Percentiles rank a stretch among this genome's conserved stretches.
phyloP scores from a whole-genome alignment of 1,140 invertebrate species.

The Tribolium madens region DNA sequence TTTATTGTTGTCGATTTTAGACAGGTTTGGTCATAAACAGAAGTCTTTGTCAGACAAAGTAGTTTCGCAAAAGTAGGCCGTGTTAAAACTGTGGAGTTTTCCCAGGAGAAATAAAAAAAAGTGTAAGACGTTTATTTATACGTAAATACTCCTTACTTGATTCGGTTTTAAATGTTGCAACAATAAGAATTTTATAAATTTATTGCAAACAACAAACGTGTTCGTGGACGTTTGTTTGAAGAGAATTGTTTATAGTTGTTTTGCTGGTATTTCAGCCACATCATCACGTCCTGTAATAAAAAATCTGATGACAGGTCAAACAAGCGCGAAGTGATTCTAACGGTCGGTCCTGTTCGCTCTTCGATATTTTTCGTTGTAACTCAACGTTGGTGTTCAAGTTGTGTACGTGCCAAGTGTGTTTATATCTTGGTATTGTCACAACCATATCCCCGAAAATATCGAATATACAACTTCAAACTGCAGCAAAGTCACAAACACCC shows the following conservation, averaged over 20 bases:
- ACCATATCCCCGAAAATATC: conserved; percentile 9
- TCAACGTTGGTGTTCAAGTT: conserved; percentile 13
- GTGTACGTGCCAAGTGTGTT: conserved; percentile 32
- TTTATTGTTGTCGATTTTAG: conserved; percentile 2
- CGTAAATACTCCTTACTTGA: no score
- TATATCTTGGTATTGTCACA: conserved; percentile 29
- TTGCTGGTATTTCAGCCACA: not conserved
- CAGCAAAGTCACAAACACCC: not conserved
- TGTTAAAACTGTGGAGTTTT: not conserved
- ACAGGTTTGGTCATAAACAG: not conserved
- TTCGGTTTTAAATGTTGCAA: no score
- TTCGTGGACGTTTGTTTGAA: not conserved
- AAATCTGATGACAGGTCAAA: conserved; percentile 24
- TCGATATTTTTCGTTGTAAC: conserved; percentile 28
- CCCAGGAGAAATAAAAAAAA: not conserved
- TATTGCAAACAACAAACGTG: not conserved
- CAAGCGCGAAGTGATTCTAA: conserved; percentile 29
- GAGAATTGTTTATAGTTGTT: conserved; percentile 13
- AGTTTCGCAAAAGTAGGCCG: not conserved
- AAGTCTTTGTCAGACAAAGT: not conserved
- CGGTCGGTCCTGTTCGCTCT: conserved; percentile 8
- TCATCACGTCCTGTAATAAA: conserved; percentile 32
- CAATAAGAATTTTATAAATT: not conserved
- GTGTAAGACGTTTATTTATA: no score
- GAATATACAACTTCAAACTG: not conserved